Base-by-base conservation (phyloP, 2,113 vertebrate genomes). In the Vidua macroura region DNA sequence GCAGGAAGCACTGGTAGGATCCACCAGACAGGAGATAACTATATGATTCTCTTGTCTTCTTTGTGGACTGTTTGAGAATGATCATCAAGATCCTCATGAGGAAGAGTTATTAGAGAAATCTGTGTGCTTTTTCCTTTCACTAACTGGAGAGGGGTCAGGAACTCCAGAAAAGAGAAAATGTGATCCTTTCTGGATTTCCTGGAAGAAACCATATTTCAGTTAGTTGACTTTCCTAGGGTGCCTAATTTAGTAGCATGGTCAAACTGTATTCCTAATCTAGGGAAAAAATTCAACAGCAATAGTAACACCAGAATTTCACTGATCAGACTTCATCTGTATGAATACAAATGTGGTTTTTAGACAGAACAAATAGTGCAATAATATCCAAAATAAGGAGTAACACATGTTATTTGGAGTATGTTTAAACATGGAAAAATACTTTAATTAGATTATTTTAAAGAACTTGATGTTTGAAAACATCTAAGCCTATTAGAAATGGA, bases 391-490 rank as follows among this genome's bases (percentile, higher is more conserved):
- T 58, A 88, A 73, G 25, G 59, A 90, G 15, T 79, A 83, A 69
- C 27, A 74, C 24, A 20, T 68, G 39, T 58, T 87, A 77, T 88
- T 94, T 88, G 67, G 46, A 86, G 25, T 85, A 51, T 31, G 23
- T 88, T 92, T 91, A 80, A 93, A 85, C 11, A 39, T 56, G 30
- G 41, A 80, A 73, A 95, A 73, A 4, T 78, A 44, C 27, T 87
- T 86, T 85, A 87, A 89, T 72, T 87, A 31, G 41, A 67, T 77
- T 94, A 39, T 88, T 95, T 88, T 64, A 59, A 87, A 90, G 31
- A 90, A 35, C 14, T 88, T 89, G 69, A 15, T 76, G 30, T 90
- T 95, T 93, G 83, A 85, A 90, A 90, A 74, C 13, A 76, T 66
- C 16, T 43, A 64, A 68, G 31, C 17, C 64, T 95, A 83, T 74